These are phyloP conservation scores for Amorpha juglandis DNA, from an alignment of 2,888 invertebrate species.

Conservation along the genomic window DNA sequence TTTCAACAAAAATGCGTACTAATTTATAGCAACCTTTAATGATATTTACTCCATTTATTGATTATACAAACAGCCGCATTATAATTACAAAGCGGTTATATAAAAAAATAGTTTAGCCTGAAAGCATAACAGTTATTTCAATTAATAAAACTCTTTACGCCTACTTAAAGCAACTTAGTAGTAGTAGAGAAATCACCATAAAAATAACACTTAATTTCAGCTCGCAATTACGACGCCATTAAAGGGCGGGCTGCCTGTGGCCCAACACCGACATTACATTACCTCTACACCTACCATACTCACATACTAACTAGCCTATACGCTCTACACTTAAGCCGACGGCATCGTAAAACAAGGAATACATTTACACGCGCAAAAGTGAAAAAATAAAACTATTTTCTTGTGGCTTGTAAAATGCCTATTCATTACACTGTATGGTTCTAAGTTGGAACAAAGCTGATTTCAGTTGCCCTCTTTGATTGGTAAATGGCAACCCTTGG, in stretches of 20 bases:
- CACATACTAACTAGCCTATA: constrained; percentile 60
- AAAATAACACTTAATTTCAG: constrained; percentile 84
- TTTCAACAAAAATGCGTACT: neutral
- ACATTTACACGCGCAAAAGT: constrained; percentile 54
- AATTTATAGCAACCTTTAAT: neutral
- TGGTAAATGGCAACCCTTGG: too few relatives aligned
- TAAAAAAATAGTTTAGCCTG: constrained; percentile 36
- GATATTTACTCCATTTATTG: neutral
- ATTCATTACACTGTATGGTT: constrained; percentile 36
- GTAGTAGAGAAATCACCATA: constrained; percentile 83
- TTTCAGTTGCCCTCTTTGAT: neutral
- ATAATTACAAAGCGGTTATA: constrained; percentile 23
- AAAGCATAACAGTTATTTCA: constrained; percentile 63
- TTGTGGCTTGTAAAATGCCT: constrained; percentile 40
- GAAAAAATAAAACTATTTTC: constrained; percentile 55
- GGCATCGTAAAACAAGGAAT: constrained; percentile 64
- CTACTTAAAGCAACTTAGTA: constrained; percentile 82
- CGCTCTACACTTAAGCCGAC: constrained; percentile 59
- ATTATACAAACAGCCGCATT: neutral
- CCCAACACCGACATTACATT: constrained; percentile 73
- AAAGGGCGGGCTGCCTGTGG: constrained; percentile 76
- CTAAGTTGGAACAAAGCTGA: neutral
- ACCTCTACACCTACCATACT: constrained; percentile 69
- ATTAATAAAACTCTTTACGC: constrained; percentile 81
- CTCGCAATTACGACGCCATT: constrained; percentile 80